Evolutionary conservation across 1,140 invertebrate genomes (phyloP), one percentile per base, ranked within the genome.

Genomic region (Pteromalus puparum): DNA sequence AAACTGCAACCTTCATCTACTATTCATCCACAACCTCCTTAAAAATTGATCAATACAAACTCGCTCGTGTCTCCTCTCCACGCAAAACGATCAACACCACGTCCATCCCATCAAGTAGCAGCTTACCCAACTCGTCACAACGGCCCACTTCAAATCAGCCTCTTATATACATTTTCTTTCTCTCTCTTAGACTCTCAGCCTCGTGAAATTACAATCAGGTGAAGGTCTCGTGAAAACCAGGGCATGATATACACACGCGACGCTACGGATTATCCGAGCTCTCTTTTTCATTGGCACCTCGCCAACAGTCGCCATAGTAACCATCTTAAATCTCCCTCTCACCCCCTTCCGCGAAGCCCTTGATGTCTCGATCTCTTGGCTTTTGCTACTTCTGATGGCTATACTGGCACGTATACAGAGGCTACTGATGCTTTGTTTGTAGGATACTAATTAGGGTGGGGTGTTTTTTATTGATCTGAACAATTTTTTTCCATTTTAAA

Each of bases 231-330:
- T n/a, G n/a, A 78, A 72, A 83, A 73, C 53, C 42, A 72, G 81
- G 74, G n/a, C 82, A 81, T 90, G 89, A 85, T 88, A 85, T 88
- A 86, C 88, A 88, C 89, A 5, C 85, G 73, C 87, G 74, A 72
- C 85, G 48, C 88, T n/a, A n/a, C 86, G 87, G 88, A 90, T 91
- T 90, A 90, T 91, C 89, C 87, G 87, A 87, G 87, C 86, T 89
- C 89, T 90, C 89, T 90, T 90, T 89, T 61, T 61, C 53, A 85
- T 88, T 92, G 91, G 90, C 90, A 24, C 34, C 78, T 76, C 72
- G 91, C 91, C 91, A 92, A 87, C 87, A 86, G 89, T 91, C 88
- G 88, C 90, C 90, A 91, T 91, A 85, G 90, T 86, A 89, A 91
- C 90, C 89, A 87, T 89, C 89, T 90, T 91, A 91, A 91, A 90